Percentiles rank a stretch among this genome's conserved stretches.
phyloP scores from a whole-genome alignment of 2,797 vertebrate genomes.

The Alectoris magna region DNA sequence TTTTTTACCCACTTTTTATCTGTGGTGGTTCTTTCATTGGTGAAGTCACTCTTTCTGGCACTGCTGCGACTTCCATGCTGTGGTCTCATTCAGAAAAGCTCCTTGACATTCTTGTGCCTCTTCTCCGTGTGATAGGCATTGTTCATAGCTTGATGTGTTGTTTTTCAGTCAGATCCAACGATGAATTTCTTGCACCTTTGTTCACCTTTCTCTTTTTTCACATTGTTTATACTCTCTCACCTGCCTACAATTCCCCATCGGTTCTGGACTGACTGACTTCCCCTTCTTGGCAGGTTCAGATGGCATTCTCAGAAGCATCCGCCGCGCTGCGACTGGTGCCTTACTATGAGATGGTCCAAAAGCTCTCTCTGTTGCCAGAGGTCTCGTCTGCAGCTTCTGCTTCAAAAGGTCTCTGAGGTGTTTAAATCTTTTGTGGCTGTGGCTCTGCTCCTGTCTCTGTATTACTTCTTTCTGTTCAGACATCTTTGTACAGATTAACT shows the following conservation, averaged over 20 bases:
- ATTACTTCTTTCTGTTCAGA: background rate
- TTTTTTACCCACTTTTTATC: constrained; percentile 27
- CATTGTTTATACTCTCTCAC: background rate
- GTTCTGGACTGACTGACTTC: background rate
- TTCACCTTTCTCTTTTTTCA: background rate
- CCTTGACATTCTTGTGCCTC: constrained; percentile 23
- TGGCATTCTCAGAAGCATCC: background rate
- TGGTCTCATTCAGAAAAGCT: background rate
- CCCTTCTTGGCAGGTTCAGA: background rate
- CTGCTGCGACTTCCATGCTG: constrained; percentile 30
- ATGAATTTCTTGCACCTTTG: constrained; percentile 26
- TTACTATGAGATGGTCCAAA: background rate
- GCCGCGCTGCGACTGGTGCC: background rate
- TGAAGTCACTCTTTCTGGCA: constrained; percentile 54
- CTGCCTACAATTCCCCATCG: background rate
- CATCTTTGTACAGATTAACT: constrained; percentile 23
- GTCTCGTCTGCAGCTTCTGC: background rate
- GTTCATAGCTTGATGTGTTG: background rate
- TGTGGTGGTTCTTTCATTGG: constrained; percentile 50
- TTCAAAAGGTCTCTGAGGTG: constrained; percentile 29
- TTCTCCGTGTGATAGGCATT: constrained; percentile 4
- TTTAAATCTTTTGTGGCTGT: constrained; percentile 19
- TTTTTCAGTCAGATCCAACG: constrained; percentile 2
- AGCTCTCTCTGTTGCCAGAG: constrained; percentile 6
- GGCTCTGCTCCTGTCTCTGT: constrained; percentile 8